These are phyloP conservation scores for Nasonia oneida DNA, from an alignment of 2,888 invertebrate species.

Conservation along the genomic window DNA sequence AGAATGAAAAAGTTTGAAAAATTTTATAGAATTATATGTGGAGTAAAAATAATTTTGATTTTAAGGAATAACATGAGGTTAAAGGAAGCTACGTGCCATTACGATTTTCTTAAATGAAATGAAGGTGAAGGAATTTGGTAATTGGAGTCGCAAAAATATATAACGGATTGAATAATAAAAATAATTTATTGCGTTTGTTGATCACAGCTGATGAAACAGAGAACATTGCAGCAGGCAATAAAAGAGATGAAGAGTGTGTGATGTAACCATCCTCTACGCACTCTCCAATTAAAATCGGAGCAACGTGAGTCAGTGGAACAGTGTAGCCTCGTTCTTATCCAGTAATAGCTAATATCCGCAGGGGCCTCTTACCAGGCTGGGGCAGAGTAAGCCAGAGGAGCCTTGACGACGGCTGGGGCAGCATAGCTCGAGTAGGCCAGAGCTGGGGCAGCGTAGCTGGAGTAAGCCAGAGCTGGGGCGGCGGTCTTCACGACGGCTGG, in stretches of 20 bases:
- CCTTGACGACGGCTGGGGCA: neutral
- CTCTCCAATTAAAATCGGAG: neutral
- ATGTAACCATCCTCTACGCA: neutral
- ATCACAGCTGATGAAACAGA: neutral
- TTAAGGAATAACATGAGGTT: too few species aligned
- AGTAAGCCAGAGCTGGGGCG: neutral
- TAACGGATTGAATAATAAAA: neutral
- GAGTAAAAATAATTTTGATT: too few species aligned
- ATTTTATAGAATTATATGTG: too few species aligned
- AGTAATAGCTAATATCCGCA: neutral
- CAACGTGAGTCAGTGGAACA: neutral
- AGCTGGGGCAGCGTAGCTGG: neutral
- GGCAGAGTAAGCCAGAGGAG: neutral
- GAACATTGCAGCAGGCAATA: neutral
- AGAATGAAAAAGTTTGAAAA: too few species aligned
- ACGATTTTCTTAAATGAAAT: neutral
- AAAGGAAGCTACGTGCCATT: neutral
- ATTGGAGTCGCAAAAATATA: neutral
- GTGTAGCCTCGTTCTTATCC: neutral
- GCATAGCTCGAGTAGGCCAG: constrained; percentile 7
- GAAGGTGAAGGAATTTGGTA: neutral
- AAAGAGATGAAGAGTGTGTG: neutral
- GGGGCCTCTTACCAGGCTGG: neutral
- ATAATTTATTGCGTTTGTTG: neutral
- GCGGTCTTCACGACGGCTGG: neutral